phyloP scores from a whole-genome alignment of 2,113 vertebrate species.

The Crotalus viridis region DNA sequence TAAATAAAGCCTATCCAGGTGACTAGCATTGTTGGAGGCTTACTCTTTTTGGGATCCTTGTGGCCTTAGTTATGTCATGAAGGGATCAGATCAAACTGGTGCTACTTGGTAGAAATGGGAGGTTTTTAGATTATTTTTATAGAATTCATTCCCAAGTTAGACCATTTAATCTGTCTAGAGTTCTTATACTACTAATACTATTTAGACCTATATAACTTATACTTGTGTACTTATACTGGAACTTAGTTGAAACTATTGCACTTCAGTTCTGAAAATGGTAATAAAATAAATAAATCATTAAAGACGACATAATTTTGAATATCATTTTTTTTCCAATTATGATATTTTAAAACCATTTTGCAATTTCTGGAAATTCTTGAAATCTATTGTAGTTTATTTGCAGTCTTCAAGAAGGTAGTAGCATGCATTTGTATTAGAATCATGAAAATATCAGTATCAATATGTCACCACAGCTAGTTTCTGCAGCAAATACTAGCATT shows the following conservation, averaged over 20 bases:
- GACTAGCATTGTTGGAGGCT: not conserved
- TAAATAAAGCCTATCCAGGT: not conserved
- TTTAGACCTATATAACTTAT: not conserved
- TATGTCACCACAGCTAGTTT: not conserved
- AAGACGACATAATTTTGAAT: not conserved
- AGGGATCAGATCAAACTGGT: not conserved
- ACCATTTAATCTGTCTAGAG: not conserved
- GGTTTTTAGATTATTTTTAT: not conserved
- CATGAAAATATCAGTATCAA: not conserved
- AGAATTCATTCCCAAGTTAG: not conserved
- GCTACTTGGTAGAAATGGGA: not conserved
- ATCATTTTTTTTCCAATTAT: not conserved
- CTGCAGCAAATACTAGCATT: not conserved
- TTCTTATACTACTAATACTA: not conserved
- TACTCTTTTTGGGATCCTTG: not conserved
- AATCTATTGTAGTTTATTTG: not conserved
- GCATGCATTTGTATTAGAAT: not conserved
- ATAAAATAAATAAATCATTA: not conserved
- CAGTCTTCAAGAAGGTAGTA: not conserved
- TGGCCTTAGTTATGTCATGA: not conserved
- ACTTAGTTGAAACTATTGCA: not conserved
- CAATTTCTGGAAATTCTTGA: not conserved
- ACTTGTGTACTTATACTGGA: not conserved
- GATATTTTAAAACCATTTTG: not conserved
- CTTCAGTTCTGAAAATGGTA: not conserved